phyloP scores from a whole-genome alignment of 2,113 vertebrate genomes.

The Cephalopholis sonnerati region DNA sequence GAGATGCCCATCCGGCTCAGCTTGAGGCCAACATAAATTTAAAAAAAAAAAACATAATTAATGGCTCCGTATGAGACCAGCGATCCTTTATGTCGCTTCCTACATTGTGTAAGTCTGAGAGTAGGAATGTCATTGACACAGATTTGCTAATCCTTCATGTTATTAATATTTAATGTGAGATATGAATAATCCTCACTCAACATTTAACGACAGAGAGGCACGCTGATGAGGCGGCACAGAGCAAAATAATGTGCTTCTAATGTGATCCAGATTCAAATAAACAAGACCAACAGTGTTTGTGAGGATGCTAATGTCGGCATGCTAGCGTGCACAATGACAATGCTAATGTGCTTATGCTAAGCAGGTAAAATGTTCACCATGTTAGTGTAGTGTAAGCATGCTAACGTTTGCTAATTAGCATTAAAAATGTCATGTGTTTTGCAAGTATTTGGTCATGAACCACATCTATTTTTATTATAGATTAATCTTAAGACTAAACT shows the following conservation, averaged over 20 bases:
- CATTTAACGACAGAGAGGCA: conserved; percentile 25
- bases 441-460: no score
- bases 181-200: conserved; percentile 56
- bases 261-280: conserved; percentile 1
- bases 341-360: conserved; percentile 1
- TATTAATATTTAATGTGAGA: conserved; percentile 64
- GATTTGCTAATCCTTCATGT: conserved; percentile 39
- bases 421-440: no score
- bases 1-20: conserved; percentile 8
- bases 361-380: not conserved
- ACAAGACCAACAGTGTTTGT: not conserved
- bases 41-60: conserved; percentile 3
- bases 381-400: no score
- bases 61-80: not conserved
- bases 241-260: not conserved
- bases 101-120: not conserved
- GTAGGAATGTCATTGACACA: conserved; percentile 39
- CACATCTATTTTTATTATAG: no score
- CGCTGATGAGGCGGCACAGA: not conserved
- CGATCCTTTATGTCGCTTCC: conserved; percentile 30
- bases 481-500: no score
- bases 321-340: not conserved
- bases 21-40: conserved; percentile 4
- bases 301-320: not conserved
- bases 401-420: no score